These are phyloP conservation scores for Steinernema feltiae DNA, from an alignment of 1,140 invertebrate species.

Conservation along the genomic window DNA sequence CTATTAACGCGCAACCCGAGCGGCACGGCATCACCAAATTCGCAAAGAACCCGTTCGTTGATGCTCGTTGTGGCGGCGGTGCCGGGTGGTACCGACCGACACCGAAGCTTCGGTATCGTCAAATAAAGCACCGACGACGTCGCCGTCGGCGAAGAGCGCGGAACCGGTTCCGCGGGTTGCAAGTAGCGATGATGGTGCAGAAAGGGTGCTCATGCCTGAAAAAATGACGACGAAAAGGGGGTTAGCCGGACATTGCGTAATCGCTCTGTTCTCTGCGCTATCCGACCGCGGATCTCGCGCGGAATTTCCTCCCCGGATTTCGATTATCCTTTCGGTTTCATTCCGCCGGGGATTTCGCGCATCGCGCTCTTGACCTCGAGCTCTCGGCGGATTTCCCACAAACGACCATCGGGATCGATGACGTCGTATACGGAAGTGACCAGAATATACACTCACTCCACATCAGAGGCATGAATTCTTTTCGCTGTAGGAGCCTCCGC, in stretches of 20 bases:
- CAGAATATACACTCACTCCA: no score
- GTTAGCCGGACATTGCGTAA: conserved; percentile 15
- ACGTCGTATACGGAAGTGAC: no score
- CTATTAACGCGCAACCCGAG: conserved; percentile 5
- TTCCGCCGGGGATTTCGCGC: no score
- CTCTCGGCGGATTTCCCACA: no score
- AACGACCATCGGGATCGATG: no score
- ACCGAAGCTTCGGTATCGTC: neutral
- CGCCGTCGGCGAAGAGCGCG: neutral
- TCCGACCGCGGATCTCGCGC: neutral
- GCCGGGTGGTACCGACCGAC: neutral
- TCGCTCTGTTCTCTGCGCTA: neutral
- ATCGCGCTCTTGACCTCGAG: no score
- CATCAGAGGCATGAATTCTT: no score
- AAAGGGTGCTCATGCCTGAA: neutral
- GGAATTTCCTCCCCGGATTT: neutral
- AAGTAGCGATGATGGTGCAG: neutral
- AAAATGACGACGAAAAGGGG: conserved; percentile 5
- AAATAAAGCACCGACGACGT: conserved; percentile 6
- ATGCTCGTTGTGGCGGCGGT: neutral
- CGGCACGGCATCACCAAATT: neutral
- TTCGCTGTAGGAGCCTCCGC: no score
- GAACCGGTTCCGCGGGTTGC: neutral
- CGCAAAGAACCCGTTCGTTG: neutral
- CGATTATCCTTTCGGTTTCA: no score